Percentiles rank a stretch among this genome's conserved stretches.
These are phyloP conservation scores for Malurus splendens DNA, from an alignment of 2,797 vertebrate species.

Conservation along the genomic window DNA sequence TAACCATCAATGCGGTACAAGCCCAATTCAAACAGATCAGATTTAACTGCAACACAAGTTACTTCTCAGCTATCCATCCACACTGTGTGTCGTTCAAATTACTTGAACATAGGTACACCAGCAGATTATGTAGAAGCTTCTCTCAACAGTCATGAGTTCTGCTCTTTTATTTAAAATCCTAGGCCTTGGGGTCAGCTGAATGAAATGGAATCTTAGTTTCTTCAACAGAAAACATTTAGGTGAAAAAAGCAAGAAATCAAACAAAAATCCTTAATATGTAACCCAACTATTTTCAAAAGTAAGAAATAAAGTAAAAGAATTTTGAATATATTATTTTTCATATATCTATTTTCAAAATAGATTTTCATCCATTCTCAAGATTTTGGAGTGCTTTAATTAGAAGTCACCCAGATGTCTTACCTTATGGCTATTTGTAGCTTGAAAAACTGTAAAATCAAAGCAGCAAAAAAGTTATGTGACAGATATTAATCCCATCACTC, in stretches of 20 bases:
- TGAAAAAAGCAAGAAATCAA: neutral
- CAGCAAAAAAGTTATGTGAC: neutral
- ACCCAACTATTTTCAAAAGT: neutral
- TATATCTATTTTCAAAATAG: neutral
- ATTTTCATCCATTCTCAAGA: neutral
- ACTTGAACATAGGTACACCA: neutral
- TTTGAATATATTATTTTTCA: neutral
- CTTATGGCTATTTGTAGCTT: neutral
- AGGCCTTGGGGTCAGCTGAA: neutral
- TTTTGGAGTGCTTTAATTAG: neutral
- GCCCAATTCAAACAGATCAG: neutral
- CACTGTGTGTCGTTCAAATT: neutral
- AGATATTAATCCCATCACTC: neutral
- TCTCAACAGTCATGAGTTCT: neutral
- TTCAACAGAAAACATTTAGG: neutral
- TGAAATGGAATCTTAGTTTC: neutral
- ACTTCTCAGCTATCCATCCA: neutral
- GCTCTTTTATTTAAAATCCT: neutral
- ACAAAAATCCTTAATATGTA: neutral
- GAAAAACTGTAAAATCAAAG: neutral
- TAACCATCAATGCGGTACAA: neutral
- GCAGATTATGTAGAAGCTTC: neutral
- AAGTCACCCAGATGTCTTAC: neutral
- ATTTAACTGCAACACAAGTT: neutral
- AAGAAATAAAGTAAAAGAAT: neutral